Conservation (phyloP, 2,888 invertebrate genomes). For the Morpho deidamia region DNA sequence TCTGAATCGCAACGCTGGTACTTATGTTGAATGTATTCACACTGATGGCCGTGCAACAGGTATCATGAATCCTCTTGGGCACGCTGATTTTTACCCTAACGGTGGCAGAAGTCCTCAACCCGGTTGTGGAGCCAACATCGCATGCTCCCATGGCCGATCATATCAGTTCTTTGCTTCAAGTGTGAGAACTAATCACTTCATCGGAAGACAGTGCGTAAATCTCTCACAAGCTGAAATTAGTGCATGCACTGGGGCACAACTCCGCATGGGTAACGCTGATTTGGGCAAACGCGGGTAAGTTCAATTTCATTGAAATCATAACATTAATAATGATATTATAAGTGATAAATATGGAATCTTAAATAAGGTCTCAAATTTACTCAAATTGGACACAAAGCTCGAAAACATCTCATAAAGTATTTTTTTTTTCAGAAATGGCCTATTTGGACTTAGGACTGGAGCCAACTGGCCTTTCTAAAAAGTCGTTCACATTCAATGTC, state of each 20-base stretch:
- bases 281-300: slow-evolving; percentile 31
- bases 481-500: neutral
- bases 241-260: slow-evolving; percentile 25
- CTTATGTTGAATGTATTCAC: slow-evolving; percentile 39
- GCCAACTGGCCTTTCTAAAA: slow-evolving; percentile 25
- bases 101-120: slow-evolving; percentile 37
- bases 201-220: slow-evolving; percentile 29
- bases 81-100: slow-evolving; percentile 41
- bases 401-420: neutral
- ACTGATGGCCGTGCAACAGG: slow-evolving; percentile 38
- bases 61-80: slow-evolving; percentile 33
- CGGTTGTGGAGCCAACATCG: slow-evolving; percentile 27
- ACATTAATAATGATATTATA: too few relatives aligned
- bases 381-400: too few relatives aligned
- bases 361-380: too few relatives aligned
- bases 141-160: slow-evolving; percentile 37
- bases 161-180: slow-evolving; percentile 33
- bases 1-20: slow-evolving; percentile 31
- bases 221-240: slow-evolving; percentile 27
- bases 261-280: slow-evolving; percentile 31
- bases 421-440: slow-evolving; percentile 16
- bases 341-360: too few relatives aligned
- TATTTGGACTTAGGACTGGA: slow-evolving; percentile 26
- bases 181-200: slow-evolving; percentile 31
- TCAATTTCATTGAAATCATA: neutral